Evolutionary conservation across 2,113 vertebrate species (phyloP), one percentile per base, ranked within the genome.

Genomic region (Natator depressus): DNA sequence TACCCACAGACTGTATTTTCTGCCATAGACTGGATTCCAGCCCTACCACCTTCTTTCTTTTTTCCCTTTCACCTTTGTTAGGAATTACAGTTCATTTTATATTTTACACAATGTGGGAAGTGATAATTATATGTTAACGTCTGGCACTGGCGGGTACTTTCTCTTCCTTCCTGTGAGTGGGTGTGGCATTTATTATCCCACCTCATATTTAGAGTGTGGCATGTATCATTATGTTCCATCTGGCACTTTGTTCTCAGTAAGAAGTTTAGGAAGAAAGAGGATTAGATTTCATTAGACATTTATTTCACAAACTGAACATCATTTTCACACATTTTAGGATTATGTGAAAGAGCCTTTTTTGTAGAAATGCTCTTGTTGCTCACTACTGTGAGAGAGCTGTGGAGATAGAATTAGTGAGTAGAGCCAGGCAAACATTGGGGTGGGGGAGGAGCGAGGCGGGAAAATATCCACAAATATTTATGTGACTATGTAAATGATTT

Each of bases 381-480:
- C 31, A 14, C 46, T 31, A 31, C 89, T 90, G 42, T 38, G 65
- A 91, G 78, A 80, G 2, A 35, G 47, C 0, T 87, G 29, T 65
- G 85, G 80, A 90, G 50, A 2, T 54, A 55, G 27, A 46, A 69
- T 86, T 88, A 80, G 25, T 42, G 27, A 19, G 38, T 22, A 78
- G 85, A 90, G 31, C 12, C 76, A 55, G 83, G 83, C 47, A 82
- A 79, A 7, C 27, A 46, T 84, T 19, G 1, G 46, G 27, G 50
- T 2, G 31, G 49, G 35, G 47, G 19, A 57, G 22, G 24, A 69
- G 54, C 25, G 88, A 91, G 51, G 19, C 11, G 20, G 51, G 6
- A 94, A 95, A 90, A 57, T 47, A 75, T 47, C 49, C 90, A 82
- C 96, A 96, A 93, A 95, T 25, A 83, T 83, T 76, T 84, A 47